Percentiles rank a stretch among this genome's conserved stretches.
These are phyloP conservation scores for Mamestra configurata DNA, from an alignment of 1,140 invertebrate genomes.

Conservation along the genomic window DNA sequence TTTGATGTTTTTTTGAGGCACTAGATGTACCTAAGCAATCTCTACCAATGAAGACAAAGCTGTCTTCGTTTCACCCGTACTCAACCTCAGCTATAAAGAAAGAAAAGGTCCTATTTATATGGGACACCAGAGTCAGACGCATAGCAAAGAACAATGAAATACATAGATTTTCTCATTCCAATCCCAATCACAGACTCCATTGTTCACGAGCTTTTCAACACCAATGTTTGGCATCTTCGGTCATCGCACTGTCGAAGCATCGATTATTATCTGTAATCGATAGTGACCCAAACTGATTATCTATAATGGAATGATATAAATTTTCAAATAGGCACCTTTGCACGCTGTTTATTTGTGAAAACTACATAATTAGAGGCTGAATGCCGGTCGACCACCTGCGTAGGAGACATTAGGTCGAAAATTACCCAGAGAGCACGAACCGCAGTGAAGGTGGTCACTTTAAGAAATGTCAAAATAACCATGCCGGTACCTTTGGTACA, in stretches of 20 bases:
- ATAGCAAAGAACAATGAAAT: slow-evolving; percentile 27
- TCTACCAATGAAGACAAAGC: too few relatives aligned
- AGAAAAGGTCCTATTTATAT: too few relatives aligned
- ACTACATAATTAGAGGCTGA: slow-evolving; percentile 48
- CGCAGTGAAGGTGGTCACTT: not conserved
- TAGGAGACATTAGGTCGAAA: slow-evolving; percentile 53
- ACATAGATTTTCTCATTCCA: slow-evolving; percentile 3
- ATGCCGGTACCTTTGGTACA: not conserved
- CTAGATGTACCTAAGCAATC: too few relatives aligned
- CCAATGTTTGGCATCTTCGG: slow-evolving; percentile 32
- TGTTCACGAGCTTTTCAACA: not conserved
- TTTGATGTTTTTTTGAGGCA: too few relatives aligned
- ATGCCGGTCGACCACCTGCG: slow-evolving; percentile 53
- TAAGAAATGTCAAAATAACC: slow-evolving; percentile 49
- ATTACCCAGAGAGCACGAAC: slow-evolving; percentile 41
- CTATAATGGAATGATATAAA: slow-evolving; percentile 42
- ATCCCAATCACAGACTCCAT: slow-evolving; percentile 4
- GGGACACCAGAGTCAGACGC: not conserved
- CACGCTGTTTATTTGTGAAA: slow-evolving; percentile 55
- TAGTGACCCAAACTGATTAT: slow-evolving; percentile 42
- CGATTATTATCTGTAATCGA: slow-evolving; percentile 43
- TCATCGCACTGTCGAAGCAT: slow-evolving; percentile 12
- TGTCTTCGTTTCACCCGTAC: too few relatives aligned
- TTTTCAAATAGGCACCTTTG: slow-evolving; percentile 35
- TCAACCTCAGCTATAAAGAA: too few relatives aligned